These are phyloP conservation scores for Myiopsitta monachus DNA, from an alignment of 2,113 vertebrate genomes.

Conservation along the genomic window DNA sequence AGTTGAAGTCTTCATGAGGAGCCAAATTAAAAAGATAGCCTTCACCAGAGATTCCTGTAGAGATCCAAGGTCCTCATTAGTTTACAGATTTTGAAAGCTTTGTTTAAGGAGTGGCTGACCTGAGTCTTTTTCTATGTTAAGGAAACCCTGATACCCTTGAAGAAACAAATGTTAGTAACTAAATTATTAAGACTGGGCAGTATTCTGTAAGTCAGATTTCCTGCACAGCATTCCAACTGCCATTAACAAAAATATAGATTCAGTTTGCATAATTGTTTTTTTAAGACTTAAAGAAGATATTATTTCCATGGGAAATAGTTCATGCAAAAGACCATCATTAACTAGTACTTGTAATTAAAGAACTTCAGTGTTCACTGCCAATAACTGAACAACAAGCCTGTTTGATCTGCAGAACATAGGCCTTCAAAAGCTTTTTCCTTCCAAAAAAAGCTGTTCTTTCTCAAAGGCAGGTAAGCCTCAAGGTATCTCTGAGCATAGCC, in stretches of 20 bases:
- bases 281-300: neutral
- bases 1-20: neutral
- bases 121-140: neutral
- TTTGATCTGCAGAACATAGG: neutral
- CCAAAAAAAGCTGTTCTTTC: neutral
- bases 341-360: neutral
- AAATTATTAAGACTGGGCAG: neutral
- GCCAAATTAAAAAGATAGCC: neutral
- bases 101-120: neutral
- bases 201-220: neutral
- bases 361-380: neutral
- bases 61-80: neutral
- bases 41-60: neutral
- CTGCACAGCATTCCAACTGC: neutral
- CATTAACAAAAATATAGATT: neutral
- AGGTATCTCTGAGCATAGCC: neutral
- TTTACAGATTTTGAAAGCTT: neutral
- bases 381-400: neutral
- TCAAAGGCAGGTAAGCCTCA: neutral
- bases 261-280: neutral
- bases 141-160: neutral
- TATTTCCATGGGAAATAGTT: neutral
- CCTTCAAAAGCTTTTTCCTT: neutral
- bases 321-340: neutral
- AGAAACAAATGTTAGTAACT: neutral